Evolutionary conservation across 2,113 vertebrate species (phyloP), one percentile per base, ranked within the genome.

Genomic region (Notothenia rossii): DNA sequence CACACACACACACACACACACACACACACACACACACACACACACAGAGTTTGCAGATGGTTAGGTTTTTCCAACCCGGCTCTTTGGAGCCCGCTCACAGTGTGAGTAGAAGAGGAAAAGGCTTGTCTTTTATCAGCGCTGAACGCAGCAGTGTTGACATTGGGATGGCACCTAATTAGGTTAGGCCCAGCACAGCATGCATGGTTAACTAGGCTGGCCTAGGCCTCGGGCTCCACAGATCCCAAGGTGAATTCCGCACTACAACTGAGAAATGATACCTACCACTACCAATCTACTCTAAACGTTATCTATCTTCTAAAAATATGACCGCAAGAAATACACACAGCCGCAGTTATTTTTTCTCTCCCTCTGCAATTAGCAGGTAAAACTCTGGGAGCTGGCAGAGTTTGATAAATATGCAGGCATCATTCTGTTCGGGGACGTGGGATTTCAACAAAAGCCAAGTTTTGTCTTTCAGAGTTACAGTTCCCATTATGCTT

Each of bases 101-200:
- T 79, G 46, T 86, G 90, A 82, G 74, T 2, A 72, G 87, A 78
- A 79, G 83, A 87, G 78, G 81, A 89, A 81, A 88, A 86, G 75
- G 72, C 89, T 81, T 45, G 86, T 91, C 89, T 91, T 92, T 86
- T 86, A 85, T 92, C 88, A 87, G 36, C 85, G 65, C 81, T 72
- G 84, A 90, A 81, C 85, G 25, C 89, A 91, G 93, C 86, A 62
- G 88, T 91, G 90, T 92, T 93, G 93, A 93, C 93, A 91, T 90
- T 90, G 91, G 87, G 90, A 92, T 86, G 92, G 86, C 90, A 92
- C 88, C 91, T 93, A 93, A 93, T 94, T 91, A 91, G 90, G 91
- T 93, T 92, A 88, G 86, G 71, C 81, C 86, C 84, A 69, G 90
- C 86, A 71, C 89, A 93, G 91, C 92, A 76, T 89, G 90, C 89